A percentile compares a stretch with the other conserved stretches of the same genome.
phyloP scores from a whole-genome alignment of 2,888 invertebrate genomes.

The Morinoia aosen region DNA sequence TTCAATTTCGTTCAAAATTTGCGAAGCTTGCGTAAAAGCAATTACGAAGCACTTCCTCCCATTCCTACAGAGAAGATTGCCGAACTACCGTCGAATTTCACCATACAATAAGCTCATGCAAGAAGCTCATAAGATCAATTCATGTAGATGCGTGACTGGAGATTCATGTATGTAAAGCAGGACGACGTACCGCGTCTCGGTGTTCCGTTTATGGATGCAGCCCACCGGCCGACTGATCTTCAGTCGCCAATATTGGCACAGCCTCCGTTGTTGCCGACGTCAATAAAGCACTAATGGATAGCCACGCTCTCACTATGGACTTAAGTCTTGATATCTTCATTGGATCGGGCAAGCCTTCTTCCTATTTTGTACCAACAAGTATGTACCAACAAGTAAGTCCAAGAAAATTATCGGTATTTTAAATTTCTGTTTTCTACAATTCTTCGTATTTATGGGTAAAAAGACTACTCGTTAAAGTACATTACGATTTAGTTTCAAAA shows the following conservation, averaged over 20 bases:
- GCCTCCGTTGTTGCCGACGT: neutral
- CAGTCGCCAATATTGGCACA: neutral
- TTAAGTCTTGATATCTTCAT: neutral
- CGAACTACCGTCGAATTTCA: neutral
- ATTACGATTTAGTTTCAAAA: neutral
- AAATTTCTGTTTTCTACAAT: neutral
- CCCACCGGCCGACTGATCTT: neutral
- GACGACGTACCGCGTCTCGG: neutral
- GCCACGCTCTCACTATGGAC: neutral
- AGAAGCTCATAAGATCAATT: neutral
- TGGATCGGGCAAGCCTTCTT: neutral
- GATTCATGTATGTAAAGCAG: neutral
- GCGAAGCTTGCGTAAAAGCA: no score
- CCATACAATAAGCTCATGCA: neutral
- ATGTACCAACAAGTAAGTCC: neutral
- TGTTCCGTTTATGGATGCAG: neutral
- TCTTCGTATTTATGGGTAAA: neutral
- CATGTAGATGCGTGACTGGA: neutral
- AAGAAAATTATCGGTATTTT: neutral
- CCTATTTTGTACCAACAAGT: neutral
- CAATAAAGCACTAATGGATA: conserved; percentile 9
- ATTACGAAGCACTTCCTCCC: neutral
- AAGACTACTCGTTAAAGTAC: neutral
- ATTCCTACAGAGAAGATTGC: neutral
- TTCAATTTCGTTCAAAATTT: no score